Evolutionary conservation across 1,140 invertebrate genomes (phyloP), one percentile per base, ranked within the genome.

Genomic region (Magallana ariakensis): DNA sequence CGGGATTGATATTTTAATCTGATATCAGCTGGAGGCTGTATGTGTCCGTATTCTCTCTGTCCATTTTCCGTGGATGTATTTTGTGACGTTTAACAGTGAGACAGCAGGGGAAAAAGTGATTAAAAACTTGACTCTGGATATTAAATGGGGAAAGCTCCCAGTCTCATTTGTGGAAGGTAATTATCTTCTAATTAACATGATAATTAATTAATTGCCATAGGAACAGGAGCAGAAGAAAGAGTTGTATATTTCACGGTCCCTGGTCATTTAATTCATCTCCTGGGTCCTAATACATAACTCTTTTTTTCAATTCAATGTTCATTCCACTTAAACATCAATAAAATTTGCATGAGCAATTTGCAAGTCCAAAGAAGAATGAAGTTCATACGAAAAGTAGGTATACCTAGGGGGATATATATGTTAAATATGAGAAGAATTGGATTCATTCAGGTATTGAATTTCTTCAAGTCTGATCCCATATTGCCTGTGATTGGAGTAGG

Each of bases 141-240:
- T 54, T 87, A 54, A 83, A 90, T 90, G 89, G 89, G 89, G 80
- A 90, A 90, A 85, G 87, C 88, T n/a, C 88, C 89, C 22, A 90
- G 88, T 86, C 87, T 90, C 53, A 89, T 90, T 13, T 90, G 90
- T 89, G 88, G 88, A 87, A 89, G 90, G 90, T 90, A 86, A 58
- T 88, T 75, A 75, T 13, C 22, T 26, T 33, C 22, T 75, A 26
- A 75, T 9, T 62, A 19, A 62, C 19, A 16, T 16, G 19, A 62
- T 62, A n/a, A 62, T n/a, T 62, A 66, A 66, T 66, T 1, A 26
- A 26, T 75, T 75, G 19, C 9, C 66, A 75, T 75, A 75, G 66
- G 10, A 75, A 75, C 66, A 13, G 22, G 58, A 46, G 33, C 33
- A 46, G 33, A 46, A 46, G 33, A 46, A 46, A 46, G 33, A 46